These are phyloP conservation scores for Hydrolagus affinis DNA, from an alignment of 2,113 vertebrate species.

Conservation along the genomic window DNA sequence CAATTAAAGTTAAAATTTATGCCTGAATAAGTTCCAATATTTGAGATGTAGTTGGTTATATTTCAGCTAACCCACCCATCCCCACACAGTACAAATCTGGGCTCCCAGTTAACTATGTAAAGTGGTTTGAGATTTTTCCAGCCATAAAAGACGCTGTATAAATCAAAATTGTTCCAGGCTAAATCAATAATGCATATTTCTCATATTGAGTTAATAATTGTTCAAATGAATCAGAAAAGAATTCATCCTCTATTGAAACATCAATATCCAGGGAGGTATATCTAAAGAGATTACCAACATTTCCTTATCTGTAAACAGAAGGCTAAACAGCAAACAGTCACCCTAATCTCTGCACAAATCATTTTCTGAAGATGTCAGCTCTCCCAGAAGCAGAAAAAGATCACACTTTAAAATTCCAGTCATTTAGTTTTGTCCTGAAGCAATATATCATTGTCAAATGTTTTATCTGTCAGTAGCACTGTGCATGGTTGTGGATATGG, in stretches of 20 bases:
- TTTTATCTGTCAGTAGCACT: conserved; percentile 61
- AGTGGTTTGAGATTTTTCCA: no score
- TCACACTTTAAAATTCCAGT: conserved; percentile 53
- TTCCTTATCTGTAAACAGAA: conserved; percentile 38
- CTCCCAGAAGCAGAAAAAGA: conserved; percentile 37
- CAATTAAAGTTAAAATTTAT: neutral
- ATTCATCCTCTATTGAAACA: conserved; percentile 27
- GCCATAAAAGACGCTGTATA: no score
- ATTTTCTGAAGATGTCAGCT: conserved; percentile 44
- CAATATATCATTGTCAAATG: conserved; percentile 63
- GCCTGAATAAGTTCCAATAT: neutral
- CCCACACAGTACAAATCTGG: no score
- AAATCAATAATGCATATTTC: neutral
- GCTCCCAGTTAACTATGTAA: no score
- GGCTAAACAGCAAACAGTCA: conserved; percentile 40
- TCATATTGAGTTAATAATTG: neutral
- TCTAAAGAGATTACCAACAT: conserved; percentile 20
- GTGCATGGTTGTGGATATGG: conserved; percentile 44
- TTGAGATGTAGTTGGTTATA: neutral
- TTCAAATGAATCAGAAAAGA: neutral
- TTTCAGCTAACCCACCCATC: no score
- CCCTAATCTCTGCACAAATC: conserved; percentile 40
- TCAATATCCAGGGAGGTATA: conserved; percentile 28
- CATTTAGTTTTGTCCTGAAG: conserved; percentile 55
- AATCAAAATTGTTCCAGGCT: no score